phyloP scores from a whole-genome alignment of 1,140 invertebrate species.

The Macrobrachium rosenbergii region DNA sequence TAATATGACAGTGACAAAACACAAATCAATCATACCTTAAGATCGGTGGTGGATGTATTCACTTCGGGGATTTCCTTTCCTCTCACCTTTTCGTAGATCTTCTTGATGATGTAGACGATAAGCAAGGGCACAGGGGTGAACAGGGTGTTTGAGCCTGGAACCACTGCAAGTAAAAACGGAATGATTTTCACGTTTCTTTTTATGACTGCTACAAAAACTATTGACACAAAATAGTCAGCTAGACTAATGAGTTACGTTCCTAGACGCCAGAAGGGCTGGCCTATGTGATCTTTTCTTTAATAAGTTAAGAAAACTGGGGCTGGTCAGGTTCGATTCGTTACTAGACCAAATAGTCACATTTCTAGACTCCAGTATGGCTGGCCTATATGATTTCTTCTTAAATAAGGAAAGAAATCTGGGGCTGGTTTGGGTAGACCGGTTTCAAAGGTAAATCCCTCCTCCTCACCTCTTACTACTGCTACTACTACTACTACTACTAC shows the following conservation, averaged over 20 bases:
- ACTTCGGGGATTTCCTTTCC: background rate
- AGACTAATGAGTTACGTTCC: background rate
- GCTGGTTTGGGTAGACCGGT: too few relatives aligned
- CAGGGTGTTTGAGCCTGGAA: conserved; percentile 16
- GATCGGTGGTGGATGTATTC: background rate
- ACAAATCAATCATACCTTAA: conserved; percentile 1
- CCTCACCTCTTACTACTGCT: too few relatives aligned
- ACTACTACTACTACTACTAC: too few relatives aligned
- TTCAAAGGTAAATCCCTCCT: too few relatives aligned
- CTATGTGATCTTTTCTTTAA: too few relatives aligned
- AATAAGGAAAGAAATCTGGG: too few relatives aligned
- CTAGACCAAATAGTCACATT: background rate
- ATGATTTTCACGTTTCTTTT: background rate
- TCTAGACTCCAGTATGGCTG: too few relatives aligned
- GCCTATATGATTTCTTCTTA: too few relatives aligned
- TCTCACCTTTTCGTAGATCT: background rate
- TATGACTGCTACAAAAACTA: background rate
- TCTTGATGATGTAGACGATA: background rate
- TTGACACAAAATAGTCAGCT: background rate
- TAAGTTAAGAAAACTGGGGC: too few relatives aligned
- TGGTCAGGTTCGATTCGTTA: too few relatives aligned
- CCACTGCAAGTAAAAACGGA: background rate
- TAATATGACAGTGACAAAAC: too few relatives aligned
- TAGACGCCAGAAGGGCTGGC: too few relatives aligned
- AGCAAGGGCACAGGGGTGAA: conserved; percentile 31